A percentile compares a stretch with the other conserved stretches of the same genome.
Conservation (phyloP, 2,113 vertebrate genomes). For the Bos javanicus region DNA sequence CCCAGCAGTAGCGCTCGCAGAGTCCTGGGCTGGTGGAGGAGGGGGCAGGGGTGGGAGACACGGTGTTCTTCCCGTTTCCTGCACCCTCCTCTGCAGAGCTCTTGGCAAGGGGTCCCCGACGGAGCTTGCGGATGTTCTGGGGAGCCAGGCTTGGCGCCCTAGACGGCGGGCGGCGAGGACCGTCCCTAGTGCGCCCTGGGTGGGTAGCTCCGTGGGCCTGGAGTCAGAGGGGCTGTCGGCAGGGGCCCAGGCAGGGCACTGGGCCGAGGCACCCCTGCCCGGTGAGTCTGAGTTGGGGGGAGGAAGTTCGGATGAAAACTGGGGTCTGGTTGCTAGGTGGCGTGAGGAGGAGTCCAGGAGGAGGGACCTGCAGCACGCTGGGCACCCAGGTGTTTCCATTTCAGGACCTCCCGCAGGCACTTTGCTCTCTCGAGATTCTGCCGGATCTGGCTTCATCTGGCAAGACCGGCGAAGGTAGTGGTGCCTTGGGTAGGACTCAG, state of each 20-base stretch:
- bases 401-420: background rate
- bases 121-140: fast-evolving
- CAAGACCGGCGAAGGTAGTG: fast-evolving
- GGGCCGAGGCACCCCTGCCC: too few relatives aligned
- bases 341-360: background rate
- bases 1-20: background rate
- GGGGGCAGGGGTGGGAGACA: background rate
- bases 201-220: background rate
- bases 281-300: background rate
- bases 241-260: background rate
- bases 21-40: background rate
- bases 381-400: background rate
- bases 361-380: background rate
- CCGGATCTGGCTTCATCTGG: background rate
- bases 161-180: fast-evolving
- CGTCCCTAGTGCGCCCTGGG: background rate
- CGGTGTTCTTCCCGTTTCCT: background rate
- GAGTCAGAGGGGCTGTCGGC: background rate
- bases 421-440: background rate
- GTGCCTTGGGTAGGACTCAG: fast-evolving
- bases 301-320: background rate
- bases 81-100: background rate
- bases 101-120: background rate
- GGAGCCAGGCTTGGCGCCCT: background rate
- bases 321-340: background rate